Evolutionary conservation across 2,113 vertebrate species (phyloP), one percentile per base, ranked within the genome.

Genomic region (Aphelocoma coerulescens): DNA sequence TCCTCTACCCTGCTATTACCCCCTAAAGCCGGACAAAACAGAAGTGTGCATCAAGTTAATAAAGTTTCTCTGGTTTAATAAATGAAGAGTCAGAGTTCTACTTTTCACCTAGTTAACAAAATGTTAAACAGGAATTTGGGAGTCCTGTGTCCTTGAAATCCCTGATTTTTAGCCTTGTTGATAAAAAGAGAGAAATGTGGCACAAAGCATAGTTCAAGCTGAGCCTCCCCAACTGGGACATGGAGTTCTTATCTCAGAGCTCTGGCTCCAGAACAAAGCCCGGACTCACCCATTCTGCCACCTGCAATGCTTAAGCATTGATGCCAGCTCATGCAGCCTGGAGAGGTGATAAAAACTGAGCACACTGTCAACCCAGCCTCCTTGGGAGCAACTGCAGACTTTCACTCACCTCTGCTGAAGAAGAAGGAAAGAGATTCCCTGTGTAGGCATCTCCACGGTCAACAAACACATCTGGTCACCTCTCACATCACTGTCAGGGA

Each of bases 381-480:
- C 46, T 44, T 33, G 43, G 81, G 68, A 81, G 30, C 3, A 3
- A 44, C 72, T 55, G 15, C 81, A 82, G 59, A 33, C 58, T 96
- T 97, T 43, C 63, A 95, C 95, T 95, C 94, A 96, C 93, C 87
- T 95, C 71, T 91, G 87, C 14, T 0, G 22, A 87, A 44, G 90
- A 73, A 85, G 77, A 33, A 66, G 46, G 43, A 39, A 76, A 61
- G 49, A 73, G 11, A 27, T 62, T 95, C 58, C 58, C 41, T 30
- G 75, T 0, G 4, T 22, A 69, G 91, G 75, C 85, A 67, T 55
- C 75, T 85, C 51, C 55, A 51, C 0, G 15, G 78, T 83, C 85
- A 91, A 28, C 17, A 84, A 88, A 79, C 37, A 85, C 49, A 69
- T 71, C 78, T 26, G 13, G 55, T 80, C 75, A 93, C 72, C 78